phyloP scores from a whole-genome alignment of 2,113 vertebrate species.

The Leiothrix lutea region DNA sequence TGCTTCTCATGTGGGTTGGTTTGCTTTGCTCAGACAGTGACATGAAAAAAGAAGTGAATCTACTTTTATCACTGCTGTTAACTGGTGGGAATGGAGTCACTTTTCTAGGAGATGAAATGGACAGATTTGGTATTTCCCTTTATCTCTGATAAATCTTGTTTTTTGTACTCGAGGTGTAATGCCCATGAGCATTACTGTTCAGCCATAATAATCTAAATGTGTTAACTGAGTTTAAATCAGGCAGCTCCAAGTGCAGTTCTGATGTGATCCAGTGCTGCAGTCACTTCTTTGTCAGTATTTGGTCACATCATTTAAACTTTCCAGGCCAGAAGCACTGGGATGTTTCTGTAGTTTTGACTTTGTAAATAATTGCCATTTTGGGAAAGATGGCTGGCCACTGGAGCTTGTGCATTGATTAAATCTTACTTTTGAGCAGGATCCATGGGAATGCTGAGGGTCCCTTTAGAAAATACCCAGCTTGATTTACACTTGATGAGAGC shows the following conservation, averaged over 20 bases:
- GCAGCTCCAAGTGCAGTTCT: not conserved
- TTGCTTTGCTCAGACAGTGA: not conserved
- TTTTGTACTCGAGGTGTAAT: not conserved
- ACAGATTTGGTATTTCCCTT: not conserved
- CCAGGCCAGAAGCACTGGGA: rapidly evolving
- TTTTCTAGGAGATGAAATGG: not conserved
- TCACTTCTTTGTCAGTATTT: not conserved
- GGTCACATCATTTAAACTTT: rapidly evolving
- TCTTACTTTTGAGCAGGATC: not conserved
- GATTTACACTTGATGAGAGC: not conserved
- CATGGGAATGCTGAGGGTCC: not conserved
- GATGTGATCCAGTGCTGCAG: not conserved
- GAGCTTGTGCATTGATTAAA: not conserved
- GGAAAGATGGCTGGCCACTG: not conserved
- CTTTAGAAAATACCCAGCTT: constrained; percentile 14
- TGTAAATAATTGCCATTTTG: not conserved
- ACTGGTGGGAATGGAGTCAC: not conserved
- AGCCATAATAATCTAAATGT: not conserved
- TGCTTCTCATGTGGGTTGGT: not conserved
- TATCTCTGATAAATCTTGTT: not conserved
- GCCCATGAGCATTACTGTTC: not conserved
- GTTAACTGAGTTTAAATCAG: not conserved
- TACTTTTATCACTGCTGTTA: not conserved
- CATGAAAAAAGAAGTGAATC: not conserved
- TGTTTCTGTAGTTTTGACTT: not conserved